Evolutionary conservation across 2,113 vertebrate genomes (phyloP).

Genomic region (Falcunculus frontatus): DNA sequence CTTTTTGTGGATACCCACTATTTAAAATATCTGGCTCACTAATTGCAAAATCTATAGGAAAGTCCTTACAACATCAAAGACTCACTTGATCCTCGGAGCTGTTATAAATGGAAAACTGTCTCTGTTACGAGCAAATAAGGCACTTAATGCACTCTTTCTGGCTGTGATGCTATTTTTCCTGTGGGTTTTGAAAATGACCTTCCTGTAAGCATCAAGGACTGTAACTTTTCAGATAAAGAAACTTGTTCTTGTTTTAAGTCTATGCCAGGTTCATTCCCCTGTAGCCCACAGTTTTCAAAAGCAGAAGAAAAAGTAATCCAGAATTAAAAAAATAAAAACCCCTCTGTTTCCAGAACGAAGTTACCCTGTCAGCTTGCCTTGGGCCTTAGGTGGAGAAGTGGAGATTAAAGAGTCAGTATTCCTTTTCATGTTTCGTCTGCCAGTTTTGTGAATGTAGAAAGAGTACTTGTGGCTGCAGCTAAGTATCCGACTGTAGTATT

Average conservation of each 20-base stretch:
- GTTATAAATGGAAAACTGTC: conserved; percentile 66
- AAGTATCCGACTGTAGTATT: conserved; percentile 64
- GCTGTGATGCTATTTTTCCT: conserved; percentile 67
- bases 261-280: conserved; percentile 72
- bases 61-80: conserved; percentile 67
- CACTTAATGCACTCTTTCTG: conserved; percentile 58
- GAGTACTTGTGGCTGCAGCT: conserved; percentile 70
- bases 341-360: conserved; percentile 78
- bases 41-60: conserved; percentile 76
- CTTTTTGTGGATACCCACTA: conserved; percentile 41
- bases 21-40: conserved; percentile 68
- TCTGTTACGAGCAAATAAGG: conserved; percentile 71
- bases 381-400: conserved; percentile 83
- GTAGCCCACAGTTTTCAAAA: conserved; percentile 77
- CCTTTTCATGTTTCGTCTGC: conserved; percentile 89
- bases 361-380: conserved; percentile 87
- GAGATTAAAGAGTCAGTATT: conserved; percentile 92
- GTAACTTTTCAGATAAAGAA: conserved; percentile 77
- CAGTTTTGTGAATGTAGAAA: conserved; percentile 83
- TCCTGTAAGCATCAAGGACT: conserved; percentile 79
- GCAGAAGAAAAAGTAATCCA: conserved; percentile 77
- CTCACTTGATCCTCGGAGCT: conserved; percentile 60
- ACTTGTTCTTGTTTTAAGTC: conserved; percentile 77
- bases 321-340: conserved; percentile 68
- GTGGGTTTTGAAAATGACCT: conserved; percentile 78